Conservation (phyloP, 1,140 invertebrate species). For the Polyergus mexicanus region DNA sequence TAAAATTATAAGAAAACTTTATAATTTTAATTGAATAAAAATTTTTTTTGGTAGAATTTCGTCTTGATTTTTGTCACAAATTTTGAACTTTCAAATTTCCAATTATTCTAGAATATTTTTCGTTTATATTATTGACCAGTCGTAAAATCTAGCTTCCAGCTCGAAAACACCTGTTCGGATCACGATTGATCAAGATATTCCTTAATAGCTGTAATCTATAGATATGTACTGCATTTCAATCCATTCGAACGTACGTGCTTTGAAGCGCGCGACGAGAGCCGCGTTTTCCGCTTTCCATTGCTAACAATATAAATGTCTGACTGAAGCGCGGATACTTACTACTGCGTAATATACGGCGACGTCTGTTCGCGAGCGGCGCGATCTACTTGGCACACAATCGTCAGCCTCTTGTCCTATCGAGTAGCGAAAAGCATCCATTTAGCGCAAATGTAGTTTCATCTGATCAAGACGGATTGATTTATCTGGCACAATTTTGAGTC, state of each 20-base stretch:
- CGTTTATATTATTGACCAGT: not conserved
- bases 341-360: slow-evolving; percentile 28
- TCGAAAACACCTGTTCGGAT: not conserved
- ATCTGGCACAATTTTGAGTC: slow-evolving; percentile 7
- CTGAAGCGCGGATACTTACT: slow-evolving; percentile 24
- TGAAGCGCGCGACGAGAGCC: not conserved
- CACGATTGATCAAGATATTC: not conserved
- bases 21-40: no score
- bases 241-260: not conserved
- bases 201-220: not conserved
- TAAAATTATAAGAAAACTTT: no score
- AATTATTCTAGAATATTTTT: not conserved
- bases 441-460: slow-evolving; percentile 19
- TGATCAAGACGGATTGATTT: slow-evolving; percentile 32
- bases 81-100: no score
- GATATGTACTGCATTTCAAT: not conserved
- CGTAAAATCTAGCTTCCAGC: not conserved
- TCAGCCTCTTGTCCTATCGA: slow-evolving; percentile 27
- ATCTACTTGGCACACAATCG: slow-evolving; percentile 40
- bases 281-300: not conserved
- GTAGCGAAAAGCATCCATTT: slow-evolving; percentile 24
- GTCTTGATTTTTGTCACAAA: no score
- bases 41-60: no score
- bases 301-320: not conserved
- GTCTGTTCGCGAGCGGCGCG: slow-evolving; percentile 5